Evolutionary conservation across 2,113 vertebrate species (phyloP), one percentile per base, ranked within the genome.

Genomic region (Seriola quinqueradiata): DNA sequence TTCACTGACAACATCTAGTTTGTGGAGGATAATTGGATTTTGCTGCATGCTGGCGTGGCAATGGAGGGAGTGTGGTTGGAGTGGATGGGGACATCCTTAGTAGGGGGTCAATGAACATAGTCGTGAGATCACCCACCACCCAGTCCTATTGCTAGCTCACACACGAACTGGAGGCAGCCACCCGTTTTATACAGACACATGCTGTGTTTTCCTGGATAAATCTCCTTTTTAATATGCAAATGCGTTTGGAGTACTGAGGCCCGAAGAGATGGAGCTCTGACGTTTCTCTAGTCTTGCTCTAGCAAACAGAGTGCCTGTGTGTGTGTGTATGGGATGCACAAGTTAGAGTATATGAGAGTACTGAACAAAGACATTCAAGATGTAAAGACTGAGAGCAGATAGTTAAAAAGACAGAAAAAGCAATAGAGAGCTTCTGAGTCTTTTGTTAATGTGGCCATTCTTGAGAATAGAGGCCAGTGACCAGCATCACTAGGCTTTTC

Each of bases 1-100:
- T 94, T 95, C 94, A 94, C 85, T 82, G 90, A 92, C 92, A 93
- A 92, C 89, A 91, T 92, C 81, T 82, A 86, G 88, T 92, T 94
- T 89, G 90, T 86, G 70, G 85, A 87, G 88, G 93, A 94, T 95
- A 94, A 95, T 95, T 95, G 93, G 94, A 94, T 96, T 95, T 95
- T 92, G 85, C 92, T 66, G 89, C 93, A 93, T 89, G 93, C 90
- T 87, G 90, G 85, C 21, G 59, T 57, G 71, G 89, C 86, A 85
- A 88, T 70, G 46, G 60, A 86, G 74, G 76, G 73, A 77, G 85
- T 8, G 14, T 64, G 70, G 83, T 58, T 74, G 46, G 72, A 89
- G 77, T 40, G 79, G 69, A 91, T 69, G 90, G 89, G 84, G 87
- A 87, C 69, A 83, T 90, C 73, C 85, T 89, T 92, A 78, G 81